Percentiles rank a stretch among this genome's conserved stretches.
Evolutionary conservation across 2,797 vertebrate species (phyloP).

Genomic region (Helicolenus hilgendorfi): DNA sequence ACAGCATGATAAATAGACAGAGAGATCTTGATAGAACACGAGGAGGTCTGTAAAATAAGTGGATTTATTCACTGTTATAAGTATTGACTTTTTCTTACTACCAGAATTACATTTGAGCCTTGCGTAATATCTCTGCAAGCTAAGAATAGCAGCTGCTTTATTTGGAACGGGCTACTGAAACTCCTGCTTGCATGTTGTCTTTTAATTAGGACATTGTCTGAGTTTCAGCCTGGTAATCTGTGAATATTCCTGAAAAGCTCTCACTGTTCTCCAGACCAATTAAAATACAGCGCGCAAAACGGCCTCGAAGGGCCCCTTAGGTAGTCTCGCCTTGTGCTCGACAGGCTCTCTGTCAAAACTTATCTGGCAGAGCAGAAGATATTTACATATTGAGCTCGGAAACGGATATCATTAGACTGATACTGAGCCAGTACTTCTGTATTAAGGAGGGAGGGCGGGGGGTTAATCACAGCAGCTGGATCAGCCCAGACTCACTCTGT

Average conservation of each 20-base stretch:
- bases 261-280: slow-evolving; percentile 73
- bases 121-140: slow-evolving; percentile 10
- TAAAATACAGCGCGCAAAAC: slow-evolving; percentile 60
- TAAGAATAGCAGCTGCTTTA: slow-evolving; percentile 55
- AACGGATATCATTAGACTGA: slow-evolving; percentile 43
- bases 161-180: slow-evolving; percentile 43
- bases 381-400: slow-evolving; percentile 48
- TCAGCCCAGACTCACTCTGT: slow-evolving; percentile 32
- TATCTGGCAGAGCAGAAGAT: slow-evolving; percentile 33
- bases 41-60: background rate
- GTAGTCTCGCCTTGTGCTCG: slow-evolving; percentile 40
- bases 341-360: slow-evolving; percentile 44
- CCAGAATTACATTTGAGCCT: slow-evolving; percentile 5
- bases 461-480: slow-evolving; percentile 64
- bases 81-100: background rate
- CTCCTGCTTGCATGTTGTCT: slow-evolving; percentile 37
- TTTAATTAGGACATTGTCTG: slow-evolving; percentile 70
- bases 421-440: slow-evolving; percentile 42
- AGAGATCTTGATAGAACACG: background rate
- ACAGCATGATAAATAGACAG: background rate
- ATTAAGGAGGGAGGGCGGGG: slow-evolving; percentile 5
- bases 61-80: background rate
- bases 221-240: slow-evolving; percentile 59
- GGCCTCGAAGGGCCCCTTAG: slow-evolving; percentile 46
- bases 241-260: slow-evolving; percentile 74